Evolutionary conservation across 2,797 vertebrate species (phyloP).

Genomic region (Acrocephalus scirpaceus): DNA sequence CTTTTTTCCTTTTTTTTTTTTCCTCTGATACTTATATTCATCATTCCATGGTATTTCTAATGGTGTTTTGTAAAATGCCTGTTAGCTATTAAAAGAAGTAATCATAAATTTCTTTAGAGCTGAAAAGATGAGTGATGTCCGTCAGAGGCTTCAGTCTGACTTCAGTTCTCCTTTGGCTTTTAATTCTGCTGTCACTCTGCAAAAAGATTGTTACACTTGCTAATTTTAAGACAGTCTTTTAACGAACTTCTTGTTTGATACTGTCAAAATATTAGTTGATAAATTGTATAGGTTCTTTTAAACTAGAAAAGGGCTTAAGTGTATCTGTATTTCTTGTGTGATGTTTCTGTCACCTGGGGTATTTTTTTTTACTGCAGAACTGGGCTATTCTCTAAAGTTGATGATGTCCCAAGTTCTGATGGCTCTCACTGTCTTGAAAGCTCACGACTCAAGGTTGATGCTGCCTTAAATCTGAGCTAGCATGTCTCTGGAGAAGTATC

Average conservation of each 20-base stretch:
- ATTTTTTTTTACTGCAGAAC: not conserved
- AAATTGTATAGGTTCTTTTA: not conserved
- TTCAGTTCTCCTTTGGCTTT: not conserved
- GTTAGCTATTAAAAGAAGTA: not conserved
- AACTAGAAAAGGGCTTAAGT: not conserved
- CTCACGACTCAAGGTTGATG: not conserved
- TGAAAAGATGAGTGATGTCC: not conserved
- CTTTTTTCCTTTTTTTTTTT: not conserved
- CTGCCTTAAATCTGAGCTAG: not conserved
- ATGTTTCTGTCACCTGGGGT: not conserved
- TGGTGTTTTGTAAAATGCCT: not conserved
- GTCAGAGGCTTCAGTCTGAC: not conserved
- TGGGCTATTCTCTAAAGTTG: not conserved
- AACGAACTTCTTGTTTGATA: not conserved
- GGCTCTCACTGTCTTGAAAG: not conserved
- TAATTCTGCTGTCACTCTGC: not conserved
- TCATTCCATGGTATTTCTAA: not conserved
- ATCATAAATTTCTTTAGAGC: not conserved
- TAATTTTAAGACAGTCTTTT: not conserved
- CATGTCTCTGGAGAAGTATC: not conserved
- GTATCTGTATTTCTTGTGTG: not conserved
- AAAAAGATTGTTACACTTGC: not conserved
- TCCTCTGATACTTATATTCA: not conserved
- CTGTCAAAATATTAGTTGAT: not conserved
- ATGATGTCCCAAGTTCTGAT: not conserved